Evolutionary conservation across 2,797 vertebrate genomes (phyloP), one percentile per base, ranked within the genome.

Genomic region (Danio jaintianensis): DNA sequence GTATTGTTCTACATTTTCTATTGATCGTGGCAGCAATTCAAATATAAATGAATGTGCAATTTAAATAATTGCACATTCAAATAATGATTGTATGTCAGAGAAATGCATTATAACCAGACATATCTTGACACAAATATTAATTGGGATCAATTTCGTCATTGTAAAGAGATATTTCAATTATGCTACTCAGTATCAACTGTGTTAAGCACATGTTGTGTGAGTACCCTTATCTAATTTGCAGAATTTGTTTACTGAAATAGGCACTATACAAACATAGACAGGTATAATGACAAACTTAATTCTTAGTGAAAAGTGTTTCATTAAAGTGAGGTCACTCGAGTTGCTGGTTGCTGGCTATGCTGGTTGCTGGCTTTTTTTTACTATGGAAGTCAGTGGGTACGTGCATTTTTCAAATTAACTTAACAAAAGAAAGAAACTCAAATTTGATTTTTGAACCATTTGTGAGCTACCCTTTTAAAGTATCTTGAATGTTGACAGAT

Each of bases 401-500:
- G 29, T 29, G 29, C 3, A 1, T 29, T 29, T 29, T 29, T 29
- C 3, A 1, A 29, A 29, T 29, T 29, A 3, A 29, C 29, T 29
- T 29, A 29, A 29, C 1, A 29, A 29, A n/a, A n/a, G n/a, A n/a
- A 29, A 29, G 1, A 29, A 29, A 29, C 29, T 29, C 29, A 29
- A 29, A 29, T 29, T 29, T 29, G 29, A 29, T 29, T 1, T 29
- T 29, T 29, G 29, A 29, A 29, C 29, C 29, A 29, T 29, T 29
- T 29, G 29, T 29, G 29, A 29, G 3, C 29, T n/a, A n/a, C n/a
- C n/a, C n/a, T n/a, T 29, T 70, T 15, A 42, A 71, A 55, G 36
- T 42, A 15, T 55, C 18, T 11, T 55, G n/a, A 71, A 42, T 55
- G 50, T 55, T 71, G 50, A 71, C 50, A 20, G 50, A n/a, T 12